Evolutionary conservation across 2,797 vertebrate species (phyloP).

Genomic region (Pseudochaenichthys georgianus): DNA sequence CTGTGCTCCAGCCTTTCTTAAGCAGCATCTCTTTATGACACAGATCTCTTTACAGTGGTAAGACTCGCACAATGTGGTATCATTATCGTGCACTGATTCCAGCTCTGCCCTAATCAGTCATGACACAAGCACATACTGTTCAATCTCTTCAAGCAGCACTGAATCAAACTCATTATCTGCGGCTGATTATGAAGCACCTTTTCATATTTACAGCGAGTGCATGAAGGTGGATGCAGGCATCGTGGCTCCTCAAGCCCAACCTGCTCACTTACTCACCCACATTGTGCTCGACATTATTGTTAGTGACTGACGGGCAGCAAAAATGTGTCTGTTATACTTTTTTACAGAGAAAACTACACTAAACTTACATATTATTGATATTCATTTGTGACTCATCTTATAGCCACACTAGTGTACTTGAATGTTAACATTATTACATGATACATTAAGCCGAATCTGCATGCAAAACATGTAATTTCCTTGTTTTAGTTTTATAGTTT

Average conservation of each 20-base stretch:
- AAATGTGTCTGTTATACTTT: conserved; percentile 35
- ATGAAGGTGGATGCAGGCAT: conserved; percentile 64
- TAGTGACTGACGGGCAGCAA: conserved; percentile 47
- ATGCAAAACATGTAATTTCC: conserved; percentile 12
- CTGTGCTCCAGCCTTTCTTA: conserved; percentile 52
- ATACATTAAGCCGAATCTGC: conserved; percentile 15
- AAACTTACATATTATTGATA: conserved; percentile 1
- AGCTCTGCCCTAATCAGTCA: conserved; percentile 78
- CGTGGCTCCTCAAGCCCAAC: conserved; percentile 61
- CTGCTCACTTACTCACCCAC: conserved; percentile 64
- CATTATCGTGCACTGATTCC: conserved; percentile 64
- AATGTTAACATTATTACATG: not conserved
- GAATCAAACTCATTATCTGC: conserved; percentile 79
- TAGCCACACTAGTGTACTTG: not conserved
- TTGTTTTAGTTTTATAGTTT: conserved; percentile 19
- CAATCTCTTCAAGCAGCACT: conserved; percentile 76
- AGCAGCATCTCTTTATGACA: conserved; percentile 57
- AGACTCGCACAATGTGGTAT: conserved; percentile 69
- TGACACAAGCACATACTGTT: conserved; percentile 77
- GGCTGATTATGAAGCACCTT: conserved; percentile 83
- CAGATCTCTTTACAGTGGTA: conserved; percentile 59
- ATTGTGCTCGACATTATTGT: conserved; percentile 61
- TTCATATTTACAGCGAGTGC: conserved; percentile 75
- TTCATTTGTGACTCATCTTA: not conserved
- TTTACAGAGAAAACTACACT: conserved; percentile 18